Percentiles rank a stretch among this genome's conserved stretches.
Conservation (phyloP, 2,888 invertebrate genomes). For the Clistopyga incitator region DNA sequence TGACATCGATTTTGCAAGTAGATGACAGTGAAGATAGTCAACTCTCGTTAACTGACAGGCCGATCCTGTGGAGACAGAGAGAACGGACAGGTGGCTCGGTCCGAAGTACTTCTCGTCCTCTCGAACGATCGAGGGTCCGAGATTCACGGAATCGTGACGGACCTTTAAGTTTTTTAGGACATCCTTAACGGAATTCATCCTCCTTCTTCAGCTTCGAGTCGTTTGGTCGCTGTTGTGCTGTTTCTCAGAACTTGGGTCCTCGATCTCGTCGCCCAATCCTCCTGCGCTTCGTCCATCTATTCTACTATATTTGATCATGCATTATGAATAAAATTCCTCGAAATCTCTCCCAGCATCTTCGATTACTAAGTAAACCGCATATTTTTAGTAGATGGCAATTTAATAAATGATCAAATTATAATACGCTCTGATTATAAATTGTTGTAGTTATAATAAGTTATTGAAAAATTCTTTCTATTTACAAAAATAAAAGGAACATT, state of each 20-base stretch:
- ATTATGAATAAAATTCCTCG: conserved; percentile 47
- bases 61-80: conserved; percentile 52
- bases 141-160: conserved; percentile 68
- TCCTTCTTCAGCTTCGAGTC: conserved; percentile 31
- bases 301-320: conserved; percentile 54
- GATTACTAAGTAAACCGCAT: background rate
- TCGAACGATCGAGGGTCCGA: conserved; percentile 64
- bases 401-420: background rate
- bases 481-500: no score
- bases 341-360: background rate
- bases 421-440: background rate
- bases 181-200: conserved; percentile 65
- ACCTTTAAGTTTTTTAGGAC: conserved; percentile 67
- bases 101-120: conserved; percentile 57
- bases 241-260: conserved; percentile 61
- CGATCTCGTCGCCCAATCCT: conserved; percentile 47
- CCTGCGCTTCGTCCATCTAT: conserved; percentile 39
- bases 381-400: background rate
- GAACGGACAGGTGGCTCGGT: conserved; percentile 62
- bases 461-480: no score
- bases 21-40: conserved; percentile 14
- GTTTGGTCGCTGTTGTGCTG: conserved; percentile 55
- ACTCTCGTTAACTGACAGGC: conserved; percentile 51
- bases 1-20: conserved; percentile 25
- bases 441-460: background rate